Evolutionary conservation across 1,140 invertebrate genomes (phyloP), one percentile per base, ranked within the genome.

Genomic region (Mamestra configurata): DNA sequence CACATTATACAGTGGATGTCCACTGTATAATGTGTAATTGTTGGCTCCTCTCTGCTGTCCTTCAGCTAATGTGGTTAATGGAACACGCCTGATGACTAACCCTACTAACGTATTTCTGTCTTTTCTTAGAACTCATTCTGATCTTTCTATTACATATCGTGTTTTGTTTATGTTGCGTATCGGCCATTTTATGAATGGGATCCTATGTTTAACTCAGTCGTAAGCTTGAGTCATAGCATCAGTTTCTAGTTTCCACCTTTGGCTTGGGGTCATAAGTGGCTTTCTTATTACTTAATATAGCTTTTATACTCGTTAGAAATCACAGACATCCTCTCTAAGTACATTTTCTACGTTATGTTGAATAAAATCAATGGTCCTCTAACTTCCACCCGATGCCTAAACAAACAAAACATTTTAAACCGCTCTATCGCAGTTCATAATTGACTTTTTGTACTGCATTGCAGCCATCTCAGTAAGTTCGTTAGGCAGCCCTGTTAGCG

Each of bases 401-500:
- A 37, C n/a, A 53, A 72, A 51, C 7, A 40, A 73, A 61, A 61
- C 37, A 40, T 57, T 27, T 6, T 24, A 24, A 40, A 51, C 18
- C 4, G 11, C 37, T 46, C 31, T 64, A 49, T 31, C 15, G 37
- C 11, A 53, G 37, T 76, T 31, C 5, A 77, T 77, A 77, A 77
- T 68, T 77, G 18, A 22, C 37, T 64, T 61, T 77, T 77, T 37
- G 61, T 53, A 51, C 18, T 20, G 20, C n/a, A 51, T 31, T 20
- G 20, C n/a, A 31, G 22, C 61, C 79, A 79, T 82, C 81, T 85
- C 81, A 82, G 80, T 93, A 92, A 91, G 91, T 92, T 88, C 86
- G 89, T 92, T 90, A 84, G 78, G 79, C 83, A 75, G 79, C 87
- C 79, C 90, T 87, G 86, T 80, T 85, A 89, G 87, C 89, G 90